Evolutionary conservation across 2,888 invertebrate species (phyloP), one percentile per base, ranked within the genome.

Genomic region (Melangyna quadrimaculata): DNA sequence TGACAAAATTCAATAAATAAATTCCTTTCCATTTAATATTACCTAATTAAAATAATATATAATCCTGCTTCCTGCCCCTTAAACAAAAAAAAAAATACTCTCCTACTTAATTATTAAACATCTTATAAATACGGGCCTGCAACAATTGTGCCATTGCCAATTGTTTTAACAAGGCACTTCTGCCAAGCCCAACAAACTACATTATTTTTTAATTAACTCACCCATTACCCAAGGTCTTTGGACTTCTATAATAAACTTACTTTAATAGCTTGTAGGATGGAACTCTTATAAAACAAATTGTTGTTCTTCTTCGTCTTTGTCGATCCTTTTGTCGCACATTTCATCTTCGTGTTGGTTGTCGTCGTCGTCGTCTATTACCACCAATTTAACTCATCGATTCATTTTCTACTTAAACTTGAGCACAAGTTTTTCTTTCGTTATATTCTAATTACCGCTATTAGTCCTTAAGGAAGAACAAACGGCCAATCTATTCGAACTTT

Each of bases 141-240:
- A 27, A n/a, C 27, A 71, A 32, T 65, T 67, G 19, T 67, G 22
- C 74, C 67, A 19, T 45, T 57, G 22, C 10, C 55, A 9, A 72
- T 65, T 74, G 69, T 53, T 61, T 45, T 43, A 43, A 48, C 29
- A 67, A 67, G 67, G 22, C 73, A 74, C 61, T 55, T 51, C 53
- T 51, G 70, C 45, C 43, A 61, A 48, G 55, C 19, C 55, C 48
- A n/a, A 70, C 75, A 74, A 78, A 82, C 57, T 73, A 40, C 73
- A 83, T 83, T 83, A 83, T 51, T 74, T 83, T 83, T 83, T 78
- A 78, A 83, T 83, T 83, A 83, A 83, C 57, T 74, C 48, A 57
- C 70, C 74, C 83, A 65, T 74, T 83, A 78, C 29, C 32, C 32
- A 74, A 43, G 69, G 67, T 69, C 59, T 45, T 70, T 40, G 27